Evolutionary conservation across 2,888 invertebrate species (phyloP).

Genomic region (Didymodactylos carnosus): DNA sequence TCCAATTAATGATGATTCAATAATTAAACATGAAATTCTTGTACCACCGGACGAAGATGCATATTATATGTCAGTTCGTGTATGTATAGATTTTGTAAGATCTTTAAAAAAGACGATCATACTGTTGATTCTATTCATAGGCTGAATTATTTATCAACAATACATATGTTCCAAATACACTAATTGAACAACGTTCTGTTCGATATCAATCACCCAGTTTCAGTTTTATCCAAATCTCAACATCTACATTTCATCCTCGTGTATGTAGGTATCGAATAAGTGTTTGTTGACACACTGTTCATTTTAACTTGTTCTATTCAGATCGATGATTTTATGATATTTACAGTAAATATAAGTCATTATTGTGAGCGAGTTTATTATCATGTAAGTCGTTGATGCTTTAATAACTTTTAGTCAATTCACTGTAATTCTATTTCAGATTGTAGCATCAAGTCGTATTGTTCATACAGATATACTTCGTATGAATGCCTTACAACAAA

Average conservation of each 20-base stretch:
- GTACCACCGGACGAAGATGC: neutral
- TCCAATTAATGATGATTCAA: neutral
- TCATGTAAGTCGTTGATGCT: no score
- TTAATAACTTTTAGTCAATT: neutral
- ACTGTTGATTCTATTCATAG: neutral
- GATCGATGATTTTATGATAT: slow-evolving; percentile 66
- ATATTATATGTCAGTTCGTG: neutral
- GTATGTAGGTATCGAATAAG: slow-evolving; percentile 36
- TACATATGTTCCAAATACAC: neutral
- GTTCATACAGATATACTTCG: slow-evolving; percentile 61
- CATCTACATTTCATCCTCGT: slow-evolving; percentile 60
- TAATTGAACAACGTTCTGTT: slow-evolving; percentile 2
- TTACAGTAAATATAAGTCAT: slow-evolving; percentile 76
- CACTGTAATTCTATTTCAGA: slow-evolving; percentile 21
- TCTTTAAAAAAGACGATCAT: neutral
- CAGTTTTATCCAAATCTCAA: slow-evolving; percentile 56
- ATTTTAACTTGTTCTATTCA: neutral
- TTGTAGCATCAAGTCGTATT: slow-evolving; percentile 36
- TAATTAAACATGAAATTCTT: neutral
- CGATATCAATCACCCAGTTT: slow-evolving; percentile 8
- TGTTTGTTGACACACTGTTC: no score
- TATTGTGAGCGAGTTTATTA: slow-evolving; percentile 64
- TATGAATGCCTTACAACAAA: slow-evolving; percentile 41
- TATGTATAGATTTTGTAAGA: neutral
- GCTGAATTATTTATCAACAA: neutral